Conservation (phyloP, 2,113 vertebrate genomes). For the Phoxinus phoxinus region DNA sequence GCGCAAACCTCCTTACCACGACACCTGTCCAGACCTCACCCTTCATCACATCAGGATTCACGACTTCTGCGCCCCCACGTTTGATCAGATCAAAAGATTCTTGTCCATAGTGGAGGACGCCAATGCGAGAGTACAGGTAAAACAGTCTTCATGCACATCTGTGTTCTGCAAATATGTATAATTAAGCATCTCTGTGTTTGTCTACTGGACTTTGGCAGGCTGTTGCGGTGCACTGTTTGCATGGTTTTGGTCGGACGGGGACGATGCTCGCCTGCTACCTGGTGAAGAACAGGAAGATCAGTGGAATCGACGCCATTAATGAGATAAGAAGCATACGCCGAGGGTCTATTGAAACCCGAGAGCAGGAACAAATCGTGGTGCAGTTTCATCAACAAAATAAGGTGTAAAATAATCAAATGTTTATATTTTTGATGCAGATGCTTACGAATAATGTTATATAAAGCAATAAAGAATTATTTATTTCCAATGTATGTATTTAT, state of each 20-base stretch:
- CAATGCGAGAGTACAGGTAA: conserved; percentile 80
- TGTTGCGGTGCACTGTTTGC: conserved; percentile 89
- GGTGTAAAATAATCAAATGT: conserved; percentile 1
- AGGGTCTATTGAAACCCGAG: conserved; percentile 89
- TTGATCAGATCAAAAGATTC: conserved; percentile 85
- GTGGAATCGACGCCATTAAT: conserved; percentile 79
- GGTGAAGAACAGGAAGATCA: conserved; percentile 77
- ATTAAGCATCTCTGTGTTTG: background rate
- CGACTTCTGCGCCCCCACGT: conserved; percentile 86
- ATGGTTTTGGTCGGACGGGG: conserved; percentile 88
- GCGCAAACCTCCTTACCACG: conserved; percentile 80
- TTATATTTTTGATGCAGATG: background rate
- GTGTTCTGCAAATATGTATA: background rate
- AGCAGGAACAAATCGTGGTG: conserved; percentile 88
- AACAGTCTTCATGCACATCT: background rate
- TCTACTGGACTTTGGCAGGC: conserved; percentile 71
- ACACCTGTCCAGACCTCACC: conserved; percentile 80
- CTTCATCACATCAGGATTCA: conserved; percentile 85
- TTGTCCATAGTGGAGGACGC: conserved; percentile 85
- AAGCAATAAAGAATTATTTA: background rate
- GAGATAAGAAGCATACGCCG: conserved; percentile 84
- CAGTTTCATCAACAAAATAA: conserved; percentile 84
- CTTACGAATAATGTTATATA: background rate
- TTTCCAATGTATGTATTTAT: background rate
- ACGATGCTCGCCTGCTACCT: conserved; percentile 97